phyloP scores from a whole-genome alignment of 2,113 vertebrate genomes.

The Erythrocercus mccallii region DNA sequence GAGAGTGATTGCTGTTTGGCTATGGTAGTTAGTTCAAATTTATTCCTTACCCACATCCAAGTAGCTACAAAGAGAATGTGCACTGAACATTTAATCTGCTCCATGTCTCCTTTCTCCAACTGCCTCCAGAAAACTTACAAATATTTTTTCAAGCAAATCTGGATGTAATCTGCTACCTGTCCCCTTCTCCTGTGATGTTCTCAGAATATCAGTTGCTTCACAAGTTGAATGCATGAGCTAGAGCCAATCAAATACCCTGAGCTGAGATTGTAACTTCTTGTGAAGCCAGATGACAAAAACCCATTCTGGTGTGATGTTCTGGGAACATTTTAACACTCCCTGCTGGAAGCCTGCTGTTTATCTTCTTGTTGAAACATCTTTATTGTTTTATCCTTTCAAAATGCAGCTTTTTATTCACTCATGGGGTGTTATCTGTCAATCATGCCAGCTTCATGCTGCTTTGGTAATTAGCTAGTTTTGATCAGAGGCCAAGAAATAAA shows the following conservation, averaged over 20 bases:
- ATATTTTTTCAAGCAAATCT: not conserved
- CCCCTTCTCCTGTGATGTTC: not conserved
- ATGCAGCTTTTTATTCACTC: not conserved
- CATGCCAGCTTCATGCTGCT: not conserved
- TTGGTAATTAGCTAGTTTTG: not conserved
- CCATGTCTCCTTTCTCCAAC: not conserved
- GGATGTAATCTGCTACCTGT: not conserved
- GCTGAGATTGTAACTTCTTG: not conserved
- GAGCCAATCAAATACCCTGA: not conserved
- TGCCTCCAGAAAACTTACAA: not conserved
- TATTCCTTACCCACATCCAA: not conserved
- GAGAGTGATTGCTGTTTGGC: not conserved
- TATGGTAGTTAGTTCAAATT: not conserved
- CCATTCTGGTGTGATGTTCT: not conserved
- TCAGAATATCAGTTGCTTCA: not conserved
- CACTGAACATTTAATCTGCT: not conserved
- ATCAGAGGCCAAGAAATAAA: not conserved
- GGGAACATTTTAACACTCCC: not conserved
- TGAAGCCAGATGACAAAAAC: not conserved
- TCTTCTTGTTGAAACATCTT: constrained; percentile 2
- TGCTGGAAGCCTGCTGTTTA: not conserved
- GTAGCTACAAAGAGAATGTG: not conserved
- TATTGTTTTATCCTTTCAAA: not conserved
- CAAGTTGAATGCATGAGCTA: not conserved
- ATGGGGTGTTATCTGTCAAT: not conserved